phyloP scores from a whole-genome alignment of 2,888 invertebrate species.

The Drosophila multiciliata region DNA sequence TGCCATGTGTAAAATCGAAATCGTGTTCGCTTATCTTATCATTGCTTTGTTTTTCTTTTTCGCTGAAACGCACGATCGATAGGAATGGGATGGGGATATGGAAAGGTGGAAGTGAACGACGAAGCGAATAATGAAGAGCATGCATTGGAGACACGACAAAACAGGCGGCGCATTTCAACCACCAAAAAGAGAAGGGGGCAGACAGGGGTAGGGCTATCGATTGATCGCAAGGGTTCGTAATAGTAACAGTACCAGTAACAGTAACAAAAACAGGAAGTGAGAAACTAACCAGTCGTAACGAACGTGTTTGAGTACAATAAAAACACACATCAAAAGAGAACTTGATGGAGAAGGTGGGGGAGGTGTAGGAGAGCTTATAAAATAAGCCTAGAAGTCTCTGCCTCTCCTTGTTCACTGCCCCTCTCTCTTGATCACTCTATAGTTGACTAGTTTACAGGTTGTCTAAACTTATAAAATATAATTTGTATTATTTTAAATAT shows the following conservation, averaged over 20 bases:
- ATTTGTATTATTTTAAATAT: background rate
- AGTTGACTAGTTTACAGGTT: background rate
- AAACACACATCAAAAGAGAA: background rate
- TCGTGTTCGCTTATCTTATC: constrained; percentile 56
- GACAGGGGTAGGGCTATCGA: constrained; percentile 11
- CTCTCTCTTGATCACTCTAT: background rate
- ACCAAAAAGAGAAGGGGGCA: constrained; percentile 13
- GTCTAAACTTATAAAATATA: background rate
- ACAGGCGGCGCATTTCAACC: constrained; percentile 40
- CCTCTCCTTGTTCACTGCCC: background rate
- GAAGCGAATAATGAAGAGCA: background rate
- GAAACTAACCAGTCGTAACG: constrained; percentile 39
- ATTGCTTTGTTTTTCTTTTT: constrained; percentile 41
- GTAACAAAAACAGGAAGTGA: constrained; percentile 44
- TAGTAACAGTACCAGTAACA: constrained; percentile 3
- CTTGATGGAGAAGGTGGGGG: no score
- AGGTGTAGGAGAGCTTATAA: background rate
- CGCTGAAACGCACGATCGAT: constrained; percentile 23
- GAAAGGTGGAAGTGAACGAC: background rate
- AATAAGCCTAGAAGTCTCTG: background rate
- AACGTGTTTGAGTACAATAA: constrained; percentile 26
- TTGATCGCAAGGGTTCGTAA: constrained; percentile 32
- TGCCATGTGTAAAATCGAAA: constrained; percentile 17
- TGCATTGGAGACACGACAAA: constrained; percentile 18
- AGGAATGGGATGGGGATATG: constrained; percentile 13